These are phyloP conservation scores for Aspidapion aeneum DNA, from an alignment of 2,888 invertebrate species.

Conservation along the genomic window DNA sequence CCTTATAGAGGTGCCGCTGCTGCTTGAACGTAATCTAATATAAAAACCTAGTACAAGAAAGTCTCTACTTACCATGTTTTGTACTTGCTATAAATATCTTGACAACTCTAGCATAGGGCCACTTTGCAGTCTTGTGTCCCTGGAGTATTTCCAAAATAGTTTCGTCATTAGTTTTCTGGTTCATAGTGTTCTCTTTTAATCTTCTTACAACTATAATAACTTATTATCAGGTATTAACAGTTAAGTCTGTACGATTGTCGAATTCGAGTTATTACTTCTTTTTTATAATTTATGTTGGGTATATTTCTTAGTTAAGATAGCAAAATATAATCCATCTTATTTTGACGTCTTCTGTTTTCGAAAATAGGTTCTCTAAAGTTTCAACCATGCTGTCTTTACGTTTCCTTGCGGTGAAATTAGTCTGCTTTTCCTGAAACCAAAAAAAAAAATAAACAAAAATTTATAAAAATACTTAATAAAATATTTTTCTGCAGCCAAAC, in stretches of 20 bases:
- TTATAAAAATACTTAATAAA: too few relatives aligned
- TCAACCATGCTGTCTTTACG: neutral
- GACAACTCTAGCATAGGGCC: conserved; percentile 45
- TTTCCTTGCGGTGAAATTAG: neutral
- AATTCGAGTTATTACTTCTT: conserved; percentile 2
- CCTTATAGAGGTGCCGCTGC: too few relatives aligned
- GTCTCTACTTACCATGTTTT: conserved; percentile 39
- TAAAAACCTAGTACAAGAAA: neutral
- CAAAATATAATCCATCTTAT: neutral
- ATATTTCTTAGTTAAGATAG: neutral
- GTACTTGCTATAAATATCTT: conserved; percentile 49
- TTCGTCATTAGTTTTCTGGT: conserved; percentile 51
- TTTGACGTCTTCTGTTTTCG: neutral
- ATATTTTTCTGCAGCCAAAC: too few relatives aligned
- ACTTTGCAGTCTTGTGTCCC: conserved; percentile 47
- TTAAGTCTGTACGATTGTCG: neutral
- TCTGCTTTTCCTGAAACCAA: neutral
- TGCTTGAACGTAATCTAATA: too few relatives aligned
- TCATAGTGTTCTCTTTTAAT: conserved; percentile 31
- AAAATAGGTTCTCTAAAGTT: too few relatives aligned
- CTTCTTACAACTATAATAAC: neutral
- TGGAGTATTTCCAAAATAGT: conserved; percentile 49
- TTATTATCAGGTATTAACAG: neutral
- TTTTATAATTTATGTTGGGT: neutral
- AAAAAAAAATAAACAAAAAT: too few relatives aligned